Conservation (phyloP, 1,140 invertebrate genomes). For the Antheraea mylitta region DNA sequence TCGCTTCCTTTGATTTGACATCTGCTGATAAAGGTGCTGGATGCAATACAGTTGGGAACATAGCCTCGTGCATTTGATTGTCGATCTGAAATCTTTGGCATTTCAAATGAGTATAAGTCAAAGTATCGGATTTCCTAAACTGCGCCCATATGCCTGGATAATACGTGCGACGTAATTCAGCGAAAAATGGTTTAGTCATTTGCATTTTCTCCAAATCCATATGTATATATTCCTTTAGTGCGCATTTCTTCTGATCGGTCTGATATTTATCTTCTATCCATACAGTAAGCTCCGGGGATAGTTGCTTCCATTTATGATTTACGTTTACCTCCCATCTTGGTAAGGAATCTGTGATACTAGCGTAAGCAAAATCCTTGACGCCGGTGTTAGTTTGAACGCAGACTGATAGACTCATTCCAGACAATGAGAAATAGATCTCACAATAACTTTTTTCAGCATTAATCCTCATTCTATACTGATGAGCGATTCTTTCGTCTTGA, state of each 20-base stretch:
- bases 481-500: conserved; percentile 87
- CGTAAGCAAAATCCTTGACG: conserved; percentile 82
- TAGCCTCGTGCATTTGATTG: conserved; percentile 88
- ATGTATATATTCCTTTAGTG: conserved; percentile 88
- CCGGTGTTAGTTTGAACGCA: conserved; percentile 69
- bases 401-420: conserved; percentile 85
- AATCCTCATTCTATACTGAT: conserved; percentile 83
- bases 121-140: conserved; percentile 84
- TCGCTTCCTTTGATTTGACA: conserved; percentile 65
- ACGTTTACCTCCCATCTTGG: conserved; percentile 91
- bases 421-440: conserved; percentile 85
- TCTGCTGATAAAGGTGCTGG: conserved; percentile 70
- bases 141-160: conserved; percentile 89
- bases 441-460: conserved; percentile 84
- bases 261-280: conserved; percentile 91
- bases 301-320: conserved; percentile 87
- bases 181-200: conserved; percentile 93
- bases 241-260: conserved; percentile 83
- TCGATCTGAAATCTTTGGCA: conserved; percentile 86
- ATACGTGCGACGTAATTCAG: conserved; percentile 86
- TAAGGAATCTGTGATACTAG: conserved; percentile 83
- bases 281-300: conserved; percentile 87
- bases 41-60: conserved; percentile 88
- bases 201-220: conserved; percentile 92
- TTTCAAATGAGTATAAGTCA: conserved; percentile 84